These are phyloP conservation scores for Lordiphosa clarofinis DNA, from an alignment of 1,140 invertebrate species.

Conservation along the genomic window DNA sequence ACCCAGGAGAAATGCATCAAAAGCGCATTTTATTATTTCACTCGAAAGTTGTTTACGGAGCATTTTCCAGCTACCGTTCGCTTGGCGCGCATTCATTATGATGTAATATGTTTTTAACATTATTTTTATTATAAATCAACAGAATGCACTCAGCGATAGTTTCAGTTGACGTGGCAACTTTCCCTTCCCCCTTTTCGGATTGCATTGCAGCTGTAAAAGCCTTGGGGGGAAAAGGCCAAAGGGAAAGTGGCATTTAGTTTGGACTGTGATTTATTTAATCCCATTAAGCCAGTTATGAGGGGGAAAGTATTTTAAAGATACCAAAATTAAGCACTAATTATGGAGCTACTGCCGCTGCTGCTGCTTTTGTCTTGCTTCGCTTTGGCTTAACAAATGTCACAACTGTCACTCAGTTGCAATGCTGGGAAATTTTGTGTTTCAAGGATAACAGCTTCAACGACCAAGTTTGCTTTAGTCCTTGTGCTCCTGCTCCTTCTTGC, in stretches of 20 bases:
- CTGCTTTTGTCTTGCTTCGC: slow-evolving; percentile 35
- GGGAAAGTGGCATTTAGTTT: slow-evolving; percentile 25
- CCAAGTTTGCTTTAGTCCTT: slow-evolving; percentile 11
- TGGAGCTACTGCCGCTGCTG: neutral
- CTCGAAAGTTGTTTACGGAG: slow-evolving; percentile 8
- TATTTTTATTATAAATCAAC: slow-evolving; percentile 74
- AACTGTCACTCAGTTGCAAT: slow-evolving; percentile 52
- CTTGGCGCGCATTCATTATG: slow-evolving; percentile 54
- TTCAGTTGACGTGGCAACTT: slow-evolving; percentile 55
- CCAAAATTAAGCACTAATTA: neutral
- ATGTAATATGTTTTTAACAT: slow-evolving; percentile 72
- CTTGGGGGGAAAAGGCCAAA: slow-evolving; percentile 1
- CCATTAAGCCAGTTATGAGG: slow-evolving; percentile 54
- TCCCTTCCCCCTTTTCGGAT: slow-evolving; percentile 2
- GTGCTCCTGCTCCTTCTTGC: slow-evolving; percentile 28
- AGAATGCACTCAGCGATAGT: slow-evolving; percentile 62
- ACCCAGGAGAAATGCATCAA: no score
- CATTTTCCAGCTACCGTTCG: slow-evolving; percentile 4
- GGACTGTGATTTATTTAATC: slow-evolving; percentile 59
- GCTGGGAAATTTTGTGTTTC: slow-evolving; percentile 19
- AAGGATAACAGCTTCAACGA: slow-evolving; percentile 24
- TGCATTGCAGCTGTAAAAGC: slow-evolving; percentile 11
- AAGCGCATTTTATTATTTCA: neutral
- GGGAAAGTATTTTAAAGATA: neutral
- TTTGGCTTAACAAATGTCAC: slow-evolving; percentile 53